phyloP scores from a whole-genome alignment of 2,888 invertebrate species.

The Pristionchus japonicus region DNA sequence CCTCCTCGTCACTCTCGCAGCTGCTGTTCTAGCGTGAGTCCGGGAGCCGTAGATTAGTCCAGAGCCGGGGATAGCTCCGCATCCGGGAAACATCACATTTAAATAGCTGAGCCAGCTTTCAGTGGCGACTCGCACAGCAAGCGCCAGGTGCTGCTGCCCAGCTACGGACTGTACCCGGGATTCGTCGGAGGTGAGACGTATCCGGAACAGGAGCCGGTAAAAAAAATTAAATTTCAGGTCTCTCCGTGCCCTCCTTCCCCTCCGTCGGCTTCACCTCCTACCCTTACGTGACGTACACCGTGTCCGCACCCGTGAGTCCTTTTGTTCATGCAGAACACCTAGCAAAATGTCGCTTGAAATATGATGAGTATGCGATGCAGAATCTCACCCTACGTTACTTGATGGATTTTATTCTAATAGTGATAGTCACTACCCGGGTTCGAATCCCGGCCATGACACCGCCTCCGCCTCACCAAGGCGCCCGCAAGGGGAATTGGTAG shows the following conservation, averaged over 20 bases:
- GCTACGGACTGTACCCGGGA: not conserved
- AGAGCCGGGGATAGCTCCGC: not conserved
- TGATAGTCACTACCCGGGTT: no score
- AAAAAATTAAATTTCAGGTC: not conserved
- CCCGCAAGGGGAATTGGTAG: no score
- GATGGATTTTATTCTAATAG: no score
- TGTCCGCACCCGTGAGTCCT: constrained; percentile 26
- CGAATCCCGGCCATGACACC: no score
- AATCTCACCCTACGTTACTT: no score
- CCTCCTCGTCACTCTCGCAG: not conserved
- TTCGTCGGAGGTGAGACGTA: not conserved
- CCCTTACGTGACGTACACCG: constrained; percentile 21
- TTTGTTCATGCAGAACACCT: not conserved
- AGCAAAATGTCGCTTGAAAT: not conserved
- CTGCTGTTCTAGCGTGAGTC: constrained; percentile 16
- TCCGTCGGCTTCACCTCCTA: not conserved
- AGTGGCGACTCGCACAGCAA: constrained; percentile 10
- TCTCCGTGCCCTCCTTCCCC: not conserved
- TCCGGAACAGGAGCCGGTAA: not conserved
- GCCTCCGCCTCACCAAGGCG: no score
- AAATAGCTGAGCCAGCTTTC: not conserved
- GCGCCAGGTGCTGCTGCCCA: constrained; percentile 33
- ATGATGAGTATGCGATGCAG: no score
- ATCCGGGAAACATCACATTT: not conserved
- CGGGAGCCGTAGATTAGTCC: not conserved